phyloP scores from a whole-genome alignment of 2,797 vertebrate genomes.

The Caiman crocodilus region DNA sequence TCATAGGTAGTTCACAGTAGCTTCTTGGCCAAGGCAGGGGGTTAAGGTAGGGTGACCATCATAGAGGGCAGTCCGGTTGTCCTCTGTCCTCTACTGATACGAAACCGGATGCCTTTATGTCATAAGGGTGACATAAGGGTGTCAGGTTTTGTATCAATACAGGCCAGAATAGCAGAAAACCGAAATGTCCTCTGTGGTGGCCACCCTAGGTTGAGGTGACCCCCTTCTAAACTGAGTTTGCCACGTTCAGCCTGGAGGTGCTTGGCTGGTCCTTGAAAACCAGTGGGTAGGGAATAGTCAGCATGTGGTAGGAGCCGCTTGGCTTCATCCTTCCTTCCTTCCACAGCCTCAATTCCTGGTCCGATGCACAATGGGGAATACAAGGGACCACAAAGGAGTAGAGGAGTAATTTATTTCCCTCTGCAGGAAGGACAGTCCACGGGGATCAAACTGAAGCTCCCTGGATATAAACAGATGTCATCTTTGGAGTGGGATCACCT shows the following conservation, averaged over 20 bases:
- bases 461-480: not conserved
- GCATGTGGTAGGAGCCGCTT: not conserved
- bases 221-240: not conserved
- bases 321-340: not conserved
- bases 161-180: too few relatives aligned
- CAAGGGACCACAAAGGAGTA: not conserved
- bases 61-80: too few relatives aligned
- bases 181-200: too few relatives aligned
- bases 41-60: not conserved
- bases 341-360: not conserved
- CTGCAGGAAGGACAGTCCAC: not conserved
- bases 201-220: too few relatives aligned
- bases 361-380: not conserved
- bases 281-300: not conserved
- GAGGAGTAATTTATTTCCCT: not conserved
- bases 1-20: not conserved
- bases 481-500: too few relatives aligned
- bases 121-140: too few relatives aligned
- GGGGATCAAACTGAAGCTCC: not conserved
- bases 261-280: not conserved
- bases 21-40: not conserved
- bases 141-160: too few relatives aligned
- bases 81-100: too few relatives aligned
- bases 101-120: too few relatives aligned
- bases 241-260: not conserved